These are phyloP conservation scores for Serrognathus titanus DNA, from an alignment of 2,888 invertebrate species.

Conservation along the genomic window DNA sequence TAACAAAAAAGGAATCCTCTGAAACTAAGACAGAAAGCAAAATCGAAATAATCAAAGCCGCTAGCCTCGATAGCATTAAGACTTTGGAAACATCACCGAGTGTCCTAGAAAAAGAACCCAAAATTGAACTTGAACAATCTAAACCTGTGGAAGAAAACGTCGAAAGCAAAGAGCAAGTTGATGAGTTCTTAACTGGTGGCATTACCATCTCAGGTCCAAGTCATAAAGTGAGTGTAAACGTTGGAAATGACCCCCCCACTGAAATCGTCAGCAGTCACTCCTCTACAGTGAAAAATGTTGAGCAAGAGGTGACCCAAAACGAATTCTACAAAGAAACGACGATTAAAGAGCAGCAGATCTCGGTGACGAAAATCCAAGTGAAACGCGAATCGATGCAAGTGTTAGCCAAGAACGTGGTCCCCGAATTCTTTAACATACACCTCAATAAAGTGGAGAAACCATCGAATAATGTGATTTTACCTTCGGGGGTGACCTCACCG, in stretches of 20 bases:
- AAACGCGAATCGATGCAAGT: slow-evolving; percentile 53
- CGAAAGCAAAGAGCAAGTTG: background rate
- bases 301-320: slow-evolving; percentile 4
- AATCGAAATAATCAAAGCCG: slow-evolving; percentile 22
- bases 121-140: slow-evolving; percentile 4
- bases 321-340: slow-evolving; percentile 22
- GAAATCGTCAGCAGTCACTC: background rate
- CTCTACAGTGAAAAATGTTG: background rate
- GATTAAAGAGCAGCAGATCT: slow-evolving; percentile 47
- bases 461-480: slow-evolving; percentile 61
- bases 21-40: slow-evolving; percentile 3
- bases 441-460: slow-evolving; percentile 68
- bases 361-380: slow-evolving; percentile 57
- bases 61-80: slow-evolving; percentile 23
- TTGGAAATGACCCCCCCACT: background rate
- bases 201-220: slow-evolving; percentile 16
- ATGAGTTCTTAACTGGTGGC: slow-evolving; percentile 9
- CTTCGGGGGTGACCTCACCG: slow-evolving; percentile 57
- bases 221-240: slow-evolving; percentile 9
- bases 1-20: slow-evolving; percentile 3
- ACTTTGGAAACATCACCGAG: slow-evolving; percentile 13
- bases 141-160: background rate
- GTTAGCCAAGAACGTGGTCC: slow-evolving; percentile 44
- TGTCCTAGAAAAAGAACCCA: background rate
- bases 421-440: slow-evolving; percentile 70